Conservation (phyloP, 2,797 vertebrate genomes). For the Oophaga sylvatica region DNA sequence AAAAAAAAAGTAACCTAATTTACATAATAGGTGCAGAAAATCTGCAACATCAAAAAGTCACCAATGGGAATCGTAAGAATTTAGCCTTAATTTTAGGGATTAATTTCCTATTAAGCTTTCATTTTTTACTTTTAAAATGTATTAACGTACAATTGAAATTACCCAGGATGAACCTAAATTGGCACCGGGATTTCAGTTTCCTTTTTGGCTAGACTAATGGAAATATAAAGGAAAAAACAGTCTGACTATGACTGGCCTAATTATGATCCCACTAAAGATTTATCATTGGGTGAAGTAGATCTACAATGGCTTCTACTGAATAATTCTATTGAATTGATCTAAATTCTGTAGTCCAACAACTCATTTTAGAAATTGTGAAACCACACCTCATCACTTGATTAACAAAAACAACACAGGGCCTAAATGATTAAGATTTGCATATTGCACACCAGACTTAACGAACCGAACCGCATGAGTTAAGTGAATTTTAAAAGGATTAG, state of each 20-base stretch:
- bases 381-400: neutral
- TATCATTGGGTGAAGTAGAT: neutral
- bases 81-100: neutral
- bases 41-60: too few species aligned
- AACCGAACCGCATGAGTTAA: too few species aligned
- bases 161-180: conserved; percentile 11
- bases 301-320: neutral
- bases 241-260: neutral
- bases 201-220: conserved; percentile 1
- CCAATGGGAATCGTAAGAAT: too few species aligned
- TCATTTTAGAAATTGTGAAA: neutral
- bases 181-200: conserved; percentile 1
- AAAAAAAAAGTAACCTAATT: too few species aligned
- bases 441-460: too few species aligned
- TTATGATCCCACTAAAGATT: neutral
- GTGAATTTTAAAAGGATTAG: too few species aligned
- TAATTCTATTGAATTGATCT: neutral
- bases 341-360: neutral
- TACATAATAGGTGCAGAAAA: too few species aligned
- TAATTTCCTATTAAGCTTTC: neutral
- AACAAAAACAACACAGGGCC: too few species aligned
- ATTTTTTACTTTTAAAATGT: neutral
- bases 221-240: conserved; percentile 1
- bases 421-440: too few species aligned
- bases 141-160: neutral